Base-by-base conservation (phyloP, 2,113 vertebrate species). In the Nansenia antarctica region DNA sequence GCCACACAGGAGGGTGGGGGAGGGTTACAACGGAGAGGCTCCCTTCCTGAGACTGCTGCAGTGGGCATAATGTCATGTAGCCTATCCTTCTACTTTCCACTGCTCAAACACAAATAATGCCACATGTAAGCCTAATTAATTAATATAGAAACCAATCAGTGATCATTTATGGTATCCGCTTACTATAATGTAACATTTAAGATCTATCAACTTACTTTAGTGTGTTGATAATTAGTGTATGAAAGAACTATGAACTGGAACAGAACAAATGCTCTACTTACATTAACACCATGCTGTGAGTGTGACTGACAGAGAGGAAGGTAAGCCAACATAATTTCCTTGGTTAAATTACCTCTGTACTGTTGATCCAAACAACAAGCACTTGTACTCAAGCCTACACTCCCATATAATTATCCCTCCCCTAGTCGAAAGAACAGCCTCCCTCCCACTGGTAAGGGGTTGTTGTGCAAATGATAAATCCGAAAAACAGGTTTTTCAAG, bases 401-500 rank as follows among this genome's bases (percentile, higher is more conserved):
- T 69, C 71, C 72, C 60, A 58, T 30, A 59, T 73, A 74, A 81
- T 84, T 82, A 73, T 72, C 62, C 37, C 58, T 68, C 60, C 70
- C 60, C 39, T 62, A 57, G 67, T 70, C 62, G 73, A 59, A 52
- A 53, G 54, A 32, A n/a, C 34, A 52, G 57, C 70, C 64, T 70
- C 54, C 26, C 11, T 63, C 64, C 52, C 54, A 42, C 52, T 67
- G 63, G 63, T 27, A 64, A 74, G 65, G 76, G 59, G 37, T 69
- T 72, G 71, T 76, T 84, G 72, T 76, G 77, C 71, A 65, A 76
- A 82, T 77, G 72, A 82, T 61, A 84, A 83, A 87, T 70, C 62
- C 76, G n/a, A 42, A 72, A 84, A 87, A 87, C 84, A 70, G 73
- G 81, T 87, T 86, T 83, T 76, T 82, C 87, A 73, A 79, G 85